Evolutionary conservation across 1,140 invertebrate genomes (phyloP).

Genomic region (Subanguina moxae): DNA sequence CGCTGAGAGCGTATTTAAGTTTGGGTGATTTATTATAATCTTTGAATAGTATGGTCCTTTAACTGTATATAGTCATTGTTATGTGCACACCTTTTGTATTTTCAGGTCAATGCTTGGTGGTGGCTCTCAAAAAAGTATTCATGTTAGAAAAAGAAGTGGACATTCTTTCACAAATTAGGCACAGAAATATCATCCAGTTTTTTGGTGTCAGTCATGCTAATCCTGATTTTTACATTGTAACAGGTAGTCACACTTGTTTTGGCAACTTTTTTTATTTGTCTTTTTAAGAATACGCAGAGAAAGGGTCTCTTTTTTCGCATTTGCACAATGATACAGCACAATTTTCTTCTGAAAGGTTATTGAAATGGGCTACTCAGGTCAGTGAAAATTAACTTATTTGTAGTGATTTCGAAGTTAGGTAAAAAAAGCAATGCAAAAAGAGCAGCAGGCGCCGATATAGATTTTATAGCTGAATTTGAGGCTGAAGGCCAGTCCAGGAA

Average conservation of each 20-base stretch:
- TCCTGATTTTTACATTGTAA: slow-evolving; percentile 56
- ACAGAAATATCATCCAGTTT: slow-evolving; percentile 55
- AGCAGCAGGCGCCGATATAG: no score
- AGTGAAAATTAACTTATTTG: not conserved
- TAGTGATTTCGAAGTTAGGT: no score
- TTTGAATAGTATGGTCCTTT: no score
- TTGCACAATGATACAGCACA: slow-evolving; percentile 44
- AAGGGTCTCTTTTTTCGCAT: slow-evolving; percentile 42
- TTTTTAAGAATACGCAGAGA: slow-evolving; percentile 48
- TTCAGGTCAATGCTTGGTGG: slow-evolving; percentile 19
- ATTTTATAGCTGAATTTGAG: no score
- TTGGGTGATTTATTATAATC: no score
- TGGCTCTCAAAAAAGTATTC: slow-evolving; percentile 55
- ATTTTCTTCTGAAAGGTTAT: slow-evolving; percentile 38
- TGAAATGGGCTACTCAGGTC: slow-evolving; percentile 42
- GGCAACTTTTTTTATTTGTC: slow-evolving; percentile 4
- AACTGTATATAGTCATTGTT: not conserved
- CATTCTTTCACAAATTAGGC: slow-evolving; percentile 52
- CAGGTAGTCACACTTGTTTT: slow-evolving; percentile 21
- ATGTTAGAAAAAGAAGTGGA: slow-evolving; percentile 56
- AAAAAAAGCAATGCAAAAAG: no score
- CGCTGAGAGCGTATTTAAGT: no score
- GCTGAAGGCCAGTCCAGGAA: no score
- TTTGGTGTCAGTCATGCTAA: slow-evolving; percentile 52
- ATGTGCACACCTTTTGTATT: slow-evolving; percentile 4